Base-by-base conservation (phyloP, 2,888 invertebrate species). In the Drosophila setosimentum region DNA sequence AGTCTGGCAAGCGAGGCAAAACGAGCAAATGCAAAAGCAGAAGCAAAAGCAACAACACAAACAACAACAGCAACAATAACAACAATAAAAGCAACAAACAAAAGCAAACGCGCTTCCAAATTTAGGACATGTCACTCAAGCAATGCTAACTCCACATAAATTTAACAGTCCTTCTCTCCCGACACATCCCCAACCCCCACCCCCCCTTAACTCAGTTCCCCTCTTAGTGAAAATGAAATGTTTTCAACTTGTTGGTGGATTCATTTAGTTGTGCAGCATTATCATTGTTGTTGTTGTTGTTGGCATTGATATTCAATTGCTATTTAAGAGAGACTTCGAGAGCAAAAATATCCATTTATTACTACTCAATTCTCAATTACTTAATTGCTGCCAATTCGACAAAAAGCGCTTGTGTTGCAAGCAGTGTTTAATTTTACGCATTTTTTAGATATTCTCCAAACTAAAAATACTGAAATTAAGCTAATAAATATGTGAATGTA, bases 101-200 rank as follows among this genome's bases (percentile, higher is more conserved):
- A 21, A 16, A 18, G 63, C 37, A 45, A 54, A 42, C 59, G 42
- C 66, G 68, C 60, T 80, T 82, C 81, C 78, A 77, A 89, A 90
- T 84, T 91, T 86, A 89, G 90, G 87, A 91, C 90, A 88, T 87
- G 87, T 87, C 88, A 90, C 71, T 75, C 76, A 79, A 78, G 78
- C 76, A 49, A 59, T 50, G 30, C 73, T 68, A 59, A 40, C 30
- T 40, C 29, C 51, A 51, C 59, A 51, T n/a, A 40, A 54, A 29
- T n/a, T 29, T 4, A n/a, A n/a, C 29, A 24, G 24, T 24, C n/a
- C 49, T 57, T 18, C n/a, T n/a, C n/a, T n/a, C n/a, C n/a, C n/a
- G n/a, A n/a, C n/a, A n/a, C n/a, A n/a, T n/a, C n/a, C 24, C 7
- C 11, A 16, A 24, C 32, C 1, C 27, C 16, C 27, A 6, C 40